Percentiles rank a stretch among this genome's conserved stretches.
Evolutionary conservation across 2,797 vertebrate genomes (phyloP).

Genomic region (Xyrichtys novacula): DNA sequence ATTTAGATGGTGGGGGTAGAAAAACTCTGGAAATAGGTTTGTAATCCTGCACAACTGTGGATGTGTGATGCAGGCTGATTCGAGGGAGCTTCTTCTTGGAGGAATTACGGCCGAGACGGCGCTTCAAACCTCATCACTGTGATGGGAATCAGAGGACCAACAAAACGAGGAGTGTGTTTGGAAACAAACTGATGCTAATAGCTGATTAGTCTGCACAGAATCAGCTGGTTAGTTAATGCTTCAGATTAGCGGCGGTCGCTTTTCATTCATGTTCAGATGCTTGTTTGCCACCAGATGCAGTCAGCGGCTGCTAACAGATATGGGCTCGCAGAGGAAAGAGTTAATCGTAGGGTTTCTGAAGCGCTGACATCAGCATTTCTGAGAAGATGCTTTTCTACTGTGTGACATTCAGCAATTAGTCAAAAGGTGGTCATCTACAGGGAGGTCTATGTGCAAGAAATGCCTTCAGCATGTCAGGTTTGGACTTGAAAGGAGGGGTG

Average conservation of each 20-base stretch:
- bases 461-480: slow-evolving; percentile 4
- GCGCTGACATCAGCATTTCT: slow-evolving; percentile 68
- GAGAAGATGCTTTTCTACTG: slow-evolving; percentile 41
- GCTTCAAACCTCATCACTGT: neutral
- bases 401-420: slow-evolving; percentile 53
- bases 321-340: slow-evolving; percentile 19
- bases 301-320: slow-evolving; percentile 2
- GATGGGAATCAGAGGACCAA: neutral
- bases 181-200: slow-evolving; percentile 19
- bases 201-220: slow-evolving; percentile 28
- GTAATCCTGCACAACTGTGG: slow-evolving; percentile 70
- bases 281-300: neutral
- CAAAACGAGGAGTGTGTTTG: neutral
- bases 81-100: slow-evolving; percentile 34
- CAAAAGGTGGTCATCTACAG: slow-evolving; percentile 31
- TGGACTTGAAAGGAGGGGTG: neutral
- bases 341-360: slow-evolving; percentile 47
- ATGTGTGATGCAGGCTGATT: slow-evolving; percentile 30
- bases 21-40: slow-evolving; percentile 69
- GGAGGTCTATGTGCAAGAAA: slow-evolving; percentile 3
- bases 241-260: slow-evolving; percentile 10
- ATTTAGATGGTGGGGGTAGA: slow-evolving; percentile 69
- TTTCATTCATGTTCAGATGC: slow-evolving; percentile 27
- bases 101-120: slow-evolving; percentile 8
- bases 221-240: slow-evolving; percentile 27